These are phyloP conservation scores for Coregonus suidteri DNA, from an alignment of 2,797 vertebrate genomes.

Conservation along the genomic window DNA sequence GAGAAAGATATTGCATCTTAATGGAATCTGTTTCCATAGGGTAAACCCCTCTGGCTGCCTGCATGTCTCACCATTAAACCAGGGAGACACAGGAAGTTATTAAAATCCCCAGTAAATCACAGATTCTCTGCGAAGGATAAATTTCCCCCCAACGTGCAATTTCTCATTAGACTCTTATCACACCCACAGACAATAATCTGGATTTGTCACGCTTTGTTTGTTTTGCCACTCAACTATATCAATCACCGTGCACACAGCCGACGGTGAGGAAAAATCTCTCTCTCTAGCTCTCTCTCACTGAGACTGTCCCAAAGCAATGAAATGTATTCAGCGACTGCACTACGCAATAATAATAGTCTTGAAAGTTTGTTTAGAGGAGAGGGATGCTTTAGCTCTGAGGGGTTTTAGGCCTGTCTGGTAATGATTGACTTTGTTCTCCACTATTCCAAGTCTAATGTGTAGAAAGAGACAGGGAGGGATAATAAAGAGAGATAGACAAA, in stretches of 20 bases:
- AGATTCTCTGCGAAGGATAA: conserved; percentile 75
- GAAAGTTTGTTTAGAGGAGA: conserved; percentile 68
- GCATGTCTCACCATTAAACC: conserved; percentile 49
- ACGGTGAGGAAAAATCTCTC: conserved; percentile 25
- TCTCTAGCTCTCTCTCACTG: conserved; percentile 29
- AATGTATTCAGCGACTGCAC: conserved; percentile 56
- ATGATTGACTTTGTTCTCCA: conserved; percentile 60
- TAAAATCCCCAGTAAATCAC: conserved; percentile 69
- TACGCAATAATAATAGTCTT: conserved; percentile 60
- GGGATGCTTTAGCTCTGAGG: conserved; percentile 44
- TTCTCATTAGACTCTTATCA: conserved; percentile 81
- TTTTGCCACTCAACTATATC: conserved; percentile 72
- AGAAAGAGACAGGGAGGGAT: conserved; percentile 44
- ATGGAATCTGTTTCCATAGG: conserved; percentile 63
- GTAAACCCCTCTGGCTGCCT: conserved; percentile 44
- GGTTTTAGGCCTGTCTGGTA: conserved; percentile 37
- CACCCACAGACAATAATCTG: conserved; percentile 79
- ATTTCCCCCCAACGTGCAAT: conserved; percentile 74
- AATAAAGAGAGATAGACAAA: conserved; percentile 34
- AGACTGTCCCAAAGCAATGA: conserved; percentile 54
- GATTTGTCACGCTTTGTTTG: conserved; percentile 80
- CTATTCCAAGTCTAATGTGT: conserved; percentile 61
- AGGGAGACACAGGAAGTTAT: conserved; percentile 76
- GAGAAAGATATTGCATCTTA: conserved; percentile 66
- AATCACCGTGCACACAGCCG: conserved; percentile 54